Percentiles rank a stretch among this genome's conserved stretches.
These are phyloP conservation scores for Chrysoperla carnea DNA, from an alignment of 1,140 invertebrate species.

Conservation along the genomic window DNA sequence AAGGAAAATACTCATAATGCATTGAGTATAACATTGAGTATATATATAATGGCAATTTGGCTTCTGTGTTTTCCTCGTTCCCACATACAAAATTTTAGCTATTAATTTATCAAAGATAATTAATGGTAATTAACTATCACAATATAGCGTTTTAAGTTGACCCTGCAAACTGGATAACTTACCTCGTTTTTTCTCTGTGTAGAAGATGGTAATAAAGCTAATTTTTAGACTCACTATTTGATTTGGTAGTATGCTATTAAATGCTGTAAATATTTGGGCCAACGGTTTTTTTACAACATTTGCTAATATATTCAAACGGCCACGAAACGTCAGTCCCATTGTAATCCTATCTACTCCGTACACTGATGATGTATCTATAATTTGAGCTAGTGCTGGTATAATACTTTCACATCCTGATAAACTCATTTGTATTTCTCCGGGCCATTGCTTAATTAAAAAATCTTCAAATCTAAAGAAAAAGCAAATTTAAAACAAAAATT, in stretches of 20 bases:
- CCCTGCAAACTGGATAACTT: too few relatives aligned
- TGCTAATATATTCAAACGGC: conserved; percentile 74
- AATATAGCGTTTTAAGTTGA: too few relatives aligned
- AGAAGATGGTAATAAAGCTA: too few relatives aligned
- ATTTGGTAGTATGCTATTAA: conserved; percentile 31
- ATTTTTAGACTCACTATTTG: too few relatives aligned
- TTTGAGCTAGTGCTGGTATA: conserved; percentile 71
- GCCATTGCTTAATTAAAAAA: conserved; percentile 76
- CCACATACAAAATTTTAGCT: too few relatives aligned
- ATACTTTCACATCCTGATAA: conserved; percentile 83
- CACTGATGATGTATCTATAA: conserved; percentile 66
- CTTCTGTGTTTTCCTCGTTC: too few relatives aligned
- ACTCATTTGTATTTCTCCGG: conserved; percentile 82
- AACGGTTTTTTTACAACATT: conserved; percentile 81
- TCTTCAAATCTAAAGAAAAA: conserved; percentile 50
- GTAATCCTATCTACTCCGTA: conserved; percentile 65
- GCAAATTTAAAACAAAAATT: neutral
- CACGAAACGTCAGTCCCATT: conserved; percentile 87
- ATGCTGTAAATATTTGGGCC: conserved; percentile 72
- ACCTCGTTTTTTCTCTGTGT: too few relatives aligned
- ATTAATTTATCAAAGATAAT: too few relatives aligned
- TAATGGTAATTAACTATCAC: too few relatives aligned
- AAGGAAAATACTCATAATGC: too few relatives aligned
- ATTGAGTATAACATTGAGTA: too few relatives aligned
- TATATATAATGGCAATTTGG: too few relatives aligned